phyloP scores from a whole-genome alignment of 2,797 vertebrate genomes.

The Pantherophis alleghaniensis region DNA sequence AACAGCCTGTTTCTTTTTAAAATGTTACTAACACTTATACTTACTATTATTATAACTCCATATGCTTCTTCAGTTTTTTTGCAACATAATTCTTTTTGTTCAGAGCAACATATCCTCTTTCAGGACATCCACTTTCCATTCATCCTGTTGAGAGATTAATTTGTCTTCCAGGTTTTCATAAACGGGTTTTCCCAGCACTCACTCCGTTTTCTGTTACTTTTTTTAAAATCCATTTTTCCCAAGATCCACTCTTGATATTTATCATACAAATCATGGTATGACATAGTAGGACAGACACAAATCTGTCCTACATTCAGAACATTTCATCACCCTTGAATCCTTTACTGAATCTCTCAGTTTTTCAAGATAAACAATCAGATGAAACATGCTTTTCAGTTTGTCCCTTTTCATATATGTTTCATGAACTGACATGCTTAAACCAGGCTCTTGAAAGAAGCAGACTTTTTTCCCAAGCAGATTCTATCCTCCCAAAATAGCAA shows the following conservation, averaged over 20 bases:
- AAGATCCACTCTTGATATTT: background rate
- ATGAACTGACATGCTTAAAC: background rate
- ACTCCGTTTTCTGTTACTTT: background rate
- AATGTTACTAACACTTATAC: background rate
- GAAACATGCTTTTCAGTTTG: background rate
- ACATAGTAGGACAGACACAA: background rate
- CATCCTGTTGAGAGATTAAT: background rate
- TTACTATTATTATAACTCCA: background rate
- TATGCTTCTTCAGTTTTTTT: background rate
- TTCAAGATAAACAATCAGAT: background rate
- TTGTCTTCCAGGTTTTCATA: background rate
- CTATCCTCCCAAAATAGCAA: background rate
- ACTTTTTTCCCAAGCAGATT: background rate
- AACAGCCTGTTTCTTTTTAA: background rate
- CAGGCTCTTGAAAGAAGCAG: background rate
- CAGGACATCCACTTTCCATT: background rate
- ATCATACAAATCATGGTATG: background rate
- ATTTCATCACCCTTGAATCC: background rate
- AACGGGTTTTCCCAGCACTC: background rate
- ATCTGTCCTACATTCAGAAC: background rate
- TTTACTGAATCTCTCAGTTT: background rate
- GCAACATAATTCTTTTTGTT: background rate
- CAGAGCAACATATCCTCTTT: background rate
- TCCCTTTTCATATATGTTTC: background rate
- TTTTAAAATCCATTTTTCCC: background rate